Base-by-base conservation (phyloP, 2,113 vertebrate genomes). In the Mohoua ochrocephala region DNA sequence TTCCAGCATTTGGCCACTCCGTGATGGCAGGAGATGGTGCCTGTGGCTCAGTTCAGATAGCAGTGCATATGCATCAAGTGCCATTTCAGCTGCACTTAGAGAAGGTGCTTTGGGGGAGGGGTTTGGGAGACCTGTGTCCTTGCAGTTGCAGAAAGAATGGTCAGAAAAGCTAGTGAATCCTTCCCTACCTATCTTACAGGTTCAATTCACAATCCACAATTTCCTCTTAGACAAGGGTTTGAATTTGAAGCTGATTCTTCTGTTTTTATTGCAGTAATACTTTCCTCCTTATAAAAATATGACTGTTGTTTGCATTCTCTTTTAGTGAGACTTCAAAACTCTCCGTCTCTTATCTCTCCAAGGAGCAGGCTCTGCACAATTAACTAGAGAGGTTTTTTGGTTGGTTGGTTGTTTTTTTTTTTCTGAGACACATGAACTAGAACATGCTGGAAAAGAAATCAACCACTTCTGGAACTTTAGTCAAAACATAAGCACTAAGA, bases 211-310 rank as follows among this genome's bases (percentile, higher is more conserved):
- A 41, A 57, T 21, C 3, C n/a, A 57, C 4, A 27, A 16, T 64
- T 84, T 82, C 27, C 10, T 28, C 10, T 20, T 42, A 44, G 30
- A 41, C 12, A 59, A 33, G 23, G 64, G 17, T 26, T 35, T 76
- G 21, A 74, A 63, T 93, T 86, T 87, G 78, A 85, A 96, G 41
- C 13, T 84, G 64, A 21, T 70, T 91, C 63, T 97, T 92, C 87
- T 42, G 26, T 26, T 94, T 67, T 52, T 59, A 82, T 74, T 33
- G 63, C 45, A 49, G 37, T 65, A 87, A 87, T 83, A 42, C 9
- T 52, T 67, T 63, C 21, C 4, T 53, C 50, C 52, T 90, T 41
- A 84, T 47, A 30, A 93, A 94, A 95, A 49, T 5, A 74, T 19
- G 37, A 53, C 35, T 70, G 57, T 6, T 87, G 42, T 56, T 85